A percentile compares a stretch with the other conserved stretches of the same genome.
Conservation (phyloP, 2,113 vertebrate genomes). For the Pelecanus crispus region DNA sequence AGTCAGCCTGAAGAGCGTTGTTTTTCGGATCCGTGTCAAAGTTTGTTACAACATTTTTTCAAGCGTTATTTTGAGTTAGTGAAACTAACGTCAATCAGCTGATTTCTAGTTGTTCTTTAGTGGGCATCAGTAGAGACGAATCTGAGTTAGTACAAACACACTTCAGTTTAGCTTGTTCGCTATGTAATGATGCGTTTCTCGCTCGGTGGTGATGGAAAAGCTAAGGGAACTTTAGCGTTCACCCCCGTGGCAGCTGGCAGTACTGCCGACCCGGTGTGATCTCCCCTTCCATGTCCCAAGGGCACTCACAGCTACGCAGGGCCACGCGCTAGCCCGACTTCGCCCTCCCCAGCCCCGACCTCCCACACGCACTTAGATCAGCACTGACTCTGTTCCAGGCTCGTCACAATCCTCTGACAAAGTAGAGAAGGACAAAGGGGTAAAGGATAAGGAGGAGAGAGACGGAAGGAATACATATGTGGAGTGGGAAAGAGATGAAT, state of each 20-base stretch:
- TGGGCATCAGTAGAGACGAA: not conserved
- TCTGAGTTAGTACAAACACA: not conserved
- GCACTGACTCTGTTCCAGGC: not conserved
- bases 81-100: not conserved
- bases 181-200: not conserved
- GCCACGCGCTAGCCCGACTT: rapidly evolving
- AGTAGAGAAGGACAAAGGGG: not conserved
- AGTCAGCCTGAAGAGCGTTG: not conserved
- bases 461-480: not conserved
- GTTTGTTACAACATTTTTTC: not conserved
- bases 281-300: not conserved
- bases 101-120: not conserved
- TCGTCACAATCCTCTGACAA: not conserved
- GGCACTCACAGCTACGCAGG: rapidly evolving
- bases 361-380: not conserved
- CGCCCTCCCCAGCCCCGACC: not conserved
- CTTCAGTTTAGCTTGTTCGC: not conserved
- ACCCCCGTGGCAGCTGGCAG: not conserved
- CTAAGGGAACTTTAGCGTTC: not conserved
- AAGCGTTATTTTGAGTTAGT: not conserved
- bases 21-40: rapidly evolving
- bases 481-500: not conserved
- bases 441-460: not conserved
- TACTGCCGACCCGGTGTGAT: rapidly evolving
- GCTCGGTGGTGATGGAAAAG: not conserved